Base-by-base conservation (phyloP, 2,888 invertebrate genomes). In the Mythimna lalbum region DNA sequence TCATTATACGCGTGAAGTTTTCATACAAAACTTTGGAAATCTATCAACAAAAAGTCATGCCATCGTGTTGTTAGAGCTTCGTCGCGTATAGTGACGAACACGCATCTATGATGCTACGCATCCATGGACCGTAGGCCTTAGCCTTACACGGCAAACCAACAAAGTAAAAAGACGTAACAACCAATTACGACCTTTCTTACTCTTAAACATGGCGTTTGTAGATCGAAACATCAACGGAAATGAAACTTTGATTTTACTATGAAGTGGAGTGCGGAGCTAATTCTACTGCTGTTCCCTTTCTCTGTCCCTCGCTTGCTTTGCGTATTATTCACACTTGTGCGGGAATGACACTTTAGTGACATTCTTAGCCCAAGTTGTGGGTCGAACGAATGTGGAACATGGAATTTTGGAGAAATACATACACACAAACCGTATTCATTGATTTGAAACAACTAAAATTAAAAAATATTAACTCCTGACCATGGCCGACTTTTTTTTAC, bases 261-360 rank as follows among this genome's bases (percentile, higher is more conserved):
- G 4, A 47, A 23, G 27, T n/a, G 47, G 53, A 59, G 57, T 43
- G 57, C 61, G 50, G 33, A 81, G 67, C 87, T 87, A 85, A 85
- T 81, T 87, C 89, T 89, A 88, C 89, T 89, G 89, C 89, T 89
- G 89, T 66, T 59, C 77, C 83, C 76, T 76, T 77, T 78, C 64
- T 65, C 63, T 59, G 71, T 73, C 60, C 83, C 75, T 81, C 68
- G 77, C 82, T 77, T 84, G 65, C 74, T 84, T 78, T 76, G 62
- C 63, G 43, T 49, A 73, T 71, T 78, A 63, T 68, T 73, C 82
- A 80, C 74, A 77, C 82, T 71, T 76, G 78, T 72, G 63, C 65
- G 65, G 43, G 69, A 79, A 67, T 68, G 64, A 55, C 76, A 72
- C 62, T 73, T 74, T 82, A 69, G 70, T 80, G 77, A 52, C 59